Base-by-base conservation (phyloP, 2,113 vertebrate species). In the Coptodon bakossiorum region DNA sequence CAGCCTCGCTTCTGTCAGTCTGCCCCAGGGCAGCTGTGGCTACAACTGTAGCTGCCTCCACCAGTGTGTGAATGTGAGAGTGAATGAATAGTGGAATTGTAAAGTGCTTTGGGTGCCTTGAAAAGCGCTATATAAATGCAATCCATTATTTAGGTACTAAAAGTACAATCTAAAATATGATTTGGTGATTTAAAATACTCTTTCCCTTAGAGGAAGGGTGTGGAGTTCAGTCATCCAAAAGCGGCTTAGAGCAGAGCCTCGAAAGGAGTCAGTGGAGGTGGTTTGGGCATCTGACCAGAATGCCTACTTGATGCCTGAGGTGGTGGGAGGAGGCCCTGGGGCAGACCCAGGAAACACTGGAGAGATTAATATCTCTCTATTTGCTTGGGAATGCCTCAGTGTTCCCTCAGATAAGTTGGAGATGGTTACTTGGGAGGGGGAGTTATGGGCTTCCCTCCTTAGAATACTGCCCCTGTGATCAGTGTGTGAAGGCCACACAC, bases 211-310 rank as follows among this genome's bases (percentile, higher is more conserved):
- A 34, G 5, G 1, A 34, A 0, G 29, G 29, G 9, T 63, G 29
- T 34, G 59, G 9, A 63, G 59, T 63, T 63, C 12, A 31, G 14
- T 61, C 29, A 63, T 63, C 59, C 2, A 0, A 63, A 63, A 63
- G 16, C 3, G 2, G 9, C 29, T 61, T 61, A 61, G 29, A 61
- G 57, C 16, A 61, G 29, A 61, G 29, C 57, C 16, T 61, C 5
- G 0, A 34, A 34, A 34, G 29, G 16, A 61, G 16, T 34, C 29
- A 61, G 57, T 0, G 1, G 57, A n/a, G n/a, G n/a, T n/a, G n/a
- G n/a, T n/a, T n/a, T n/a, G n/a, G n/a, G n/a, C n/a, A n/a, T n/a
- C n/a, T n/a, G n/a, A n/a, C n/a, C n/a, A n/a, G n/a, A n/a, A n/a
- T n/a, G n/a, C n/a, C n/a, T n/a, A n/a, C n/a, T n/a, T n/a, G n/a